Percentiles rank a stretch among this genome's conserved stretches.
These are phyloP conservation scores for Lumbricus terrestris DNA, from an alignment of 2,888 invertebrate genomes.

Conservation along the genomic window DNA sequence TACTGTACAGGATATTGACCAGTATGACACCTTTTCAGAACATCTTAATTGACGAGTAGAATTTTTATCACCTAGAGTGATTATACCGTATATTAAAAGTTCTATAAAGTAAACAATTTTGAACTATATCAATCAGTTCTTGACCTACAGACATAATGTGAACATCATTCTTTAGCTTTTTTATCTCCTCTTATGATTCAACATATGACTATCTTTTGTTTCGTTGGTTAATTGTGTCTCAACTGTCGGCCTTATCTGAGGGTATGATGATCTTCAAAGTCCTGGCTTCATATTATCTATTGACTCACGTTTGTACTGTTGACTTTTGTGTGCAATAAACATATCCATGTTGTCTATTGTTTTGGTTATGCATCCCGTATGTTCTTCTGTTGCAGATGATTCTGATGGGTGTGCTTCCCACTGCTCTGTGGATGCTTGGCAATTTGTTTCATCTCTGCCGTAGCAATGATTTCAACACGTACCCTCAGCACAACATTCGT, in stretches of 20 bases:
- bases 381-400: constrained; percentile 28
- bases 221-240: neutral
- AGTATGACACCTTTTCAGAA: neutral
- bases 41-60: too few relatives aligned
- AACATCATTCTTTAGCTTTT: neutral
- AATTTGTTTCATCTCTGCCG: constrained; percentile 35
- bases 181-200: neutral
- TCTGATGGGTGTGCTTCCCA: constrained; percentile 34
- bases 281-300: too few relatives aligned
- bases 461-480: constrained; percentile 38
- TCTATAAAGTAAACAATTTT: too few relatives aligned
- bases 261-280: neutral
- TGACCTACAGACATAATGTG: too few relatives aligned
- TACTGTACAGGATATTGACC: too few relatives aligned
- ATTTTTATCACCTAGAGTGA: too few relatives aligned
- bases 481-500: constrained; percentile 38
- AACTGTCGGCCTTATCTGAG: too few relatives aligned
- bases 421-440: constrained; percentile 36
- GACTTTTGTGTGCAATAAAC: too few relatives aligned
- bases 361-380: neutral
- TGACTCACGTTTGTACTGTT: too few relatives aligned
- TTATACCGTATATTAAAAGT: too few relatives aligned
- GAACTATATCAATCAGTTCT: too few relatives aligned
- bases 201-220: neutral
- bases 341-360: neutral